Percentiles rank a stretch among this genome's conserved stretches.
Evolutionary conservation across 2,888 invertebrate species (phyloP).

Genomic region (Dasypolia templi): DNA sequence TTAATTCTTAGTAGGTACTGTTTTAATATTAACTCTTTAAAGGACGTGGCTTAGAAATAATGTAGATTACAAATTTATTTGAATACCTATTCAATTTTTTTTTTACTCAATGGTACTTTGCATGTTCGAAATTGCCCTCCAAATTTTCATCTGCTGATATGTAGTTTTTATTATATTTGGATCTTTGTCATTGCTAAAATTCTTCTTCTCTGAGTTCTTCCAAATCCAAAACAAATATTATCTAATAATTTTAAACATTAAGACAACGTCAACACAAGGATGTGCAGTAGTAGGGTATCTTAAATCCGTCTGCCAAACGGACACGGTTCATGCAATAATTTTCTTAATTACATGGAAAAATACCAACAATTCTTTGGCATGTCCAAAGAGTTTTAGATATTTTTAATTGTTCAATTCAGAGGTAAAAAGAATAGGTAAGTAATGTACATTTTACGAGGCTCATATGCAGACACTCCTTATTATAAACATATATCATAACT

Average conservation of each 20-base stretch:
- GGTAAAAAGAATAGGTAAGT: background rate
- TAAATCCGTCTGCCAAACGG: background rate
- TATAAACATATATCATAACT: too few species aligned
- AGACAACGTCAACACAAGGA: background rate
- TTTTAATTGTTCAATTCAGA: background rate
- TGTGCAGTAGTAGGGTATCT: background rate
- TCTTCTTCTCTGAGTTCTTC: background rate
- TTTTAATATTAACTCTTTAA: slow-evolving; percentile 18
- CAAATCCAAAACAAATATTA: background rate
- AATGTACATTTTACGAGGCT: background rate
- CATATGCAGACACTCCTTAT: too few species aligned
- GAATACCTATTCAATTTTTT: background rate
- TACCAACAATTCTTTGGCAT: background rate
- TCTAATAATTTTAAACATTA: background rate
- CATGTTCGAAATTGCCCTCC: too few species aligned
- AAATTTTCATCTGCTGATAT: background rate
- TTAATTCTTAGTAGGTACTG: slow-evolving; percentile 54
- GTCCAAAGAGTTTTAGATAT: too few species aligned
- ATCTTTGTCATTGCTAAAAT: background rate
- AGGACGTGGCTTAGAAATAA: slow-evolving; percentile 19
- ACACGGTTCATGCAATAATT: background rate
- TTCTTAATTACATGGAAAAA: background rate
- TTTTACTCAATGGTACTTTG: background rate
- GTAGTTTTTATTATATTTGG: background rate
- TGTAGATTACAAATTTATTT: background rate